These are phyloP conservation scores for Cisticola juncidis DNA, from an alignment of 2,113 vertebrate genomes.

Conservation along the genomic window DNA sequence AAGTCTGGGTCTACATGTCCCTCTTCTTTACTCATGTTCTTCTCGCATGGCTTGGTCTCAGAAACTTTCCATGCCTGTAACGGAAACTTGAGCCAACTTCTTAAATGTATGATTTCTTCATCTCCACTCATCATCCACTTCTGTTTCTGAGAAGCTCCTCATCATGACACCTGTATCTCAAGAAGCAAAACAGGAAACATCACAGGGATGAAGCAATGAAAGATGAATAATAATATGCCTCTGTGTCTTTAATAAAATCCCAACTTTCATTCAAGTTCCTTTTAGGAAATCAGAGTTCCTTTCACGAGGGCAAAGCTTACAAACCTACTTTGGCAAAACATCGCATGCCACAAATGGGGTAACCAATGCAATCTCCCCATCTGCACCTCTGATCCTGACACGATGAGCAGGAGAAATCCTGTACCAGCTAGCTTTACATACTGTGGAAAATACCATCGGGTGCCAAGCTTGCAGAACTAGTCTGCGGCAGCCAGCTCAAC, in stretches of 20 bases:
- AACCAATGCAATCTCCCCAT: background rate
- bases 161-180: conserved; percentile 73
- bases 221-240: conserved; percentile 58
- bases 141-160: conserved; percentile 69
- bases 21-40: conserved; percentile 71
- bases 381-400: background rate
- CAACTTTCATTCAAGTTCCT: conserved; percentile 55
- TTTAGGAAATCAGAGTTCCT: conserved; percentile 38
- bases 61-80: conserved; percentile 67
- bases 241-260: conserved; percentile 68
- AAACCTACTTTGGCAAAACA: background rate
- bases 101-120: conserved; percentile 70
- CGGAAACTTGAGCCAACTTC: conserved; percentile 69
- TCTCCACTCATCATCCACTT: conserved; percentile 70
- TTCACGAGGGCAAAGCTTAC: background rate
- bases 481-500: background rate
- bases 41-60: conserved; percentile 64
- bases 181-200: conserved; percentile 75
- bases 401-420: background rate
- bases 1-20: conserved; percentile 65
- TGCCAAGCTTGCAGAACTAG: conserved; percentile 2
- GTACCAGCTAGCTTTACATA: background rate
- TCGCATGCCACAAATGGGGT: background rate
- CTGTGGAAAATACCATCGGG: background rate
- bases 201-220: conserved; percentile 70